Conservation (phyloP, 2,888 invertebrate genomes). For the Idaea dimidiata region DNA sequence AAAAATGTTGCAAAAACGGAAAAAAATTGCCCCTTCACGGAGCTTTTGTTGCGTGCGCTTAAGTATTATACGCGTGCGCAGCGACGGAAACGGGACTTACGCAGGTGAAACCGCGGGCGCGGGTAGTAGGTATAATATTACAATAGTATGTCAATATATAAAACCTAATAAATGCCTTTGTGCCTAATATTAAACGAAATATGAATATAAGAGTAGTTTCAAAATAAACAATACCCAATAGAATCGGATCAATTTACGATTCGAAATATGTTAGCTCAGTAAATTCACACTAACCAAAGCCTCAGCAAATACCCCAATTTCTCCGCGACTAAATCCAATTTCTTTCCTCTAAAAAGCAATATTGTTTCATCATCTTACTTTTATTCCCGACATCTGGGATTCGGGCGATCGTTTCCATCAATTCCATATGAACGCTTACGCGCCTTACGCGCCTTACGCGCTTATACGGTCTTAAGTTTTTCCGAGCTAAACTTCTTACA, state of each 20-base stretch:
- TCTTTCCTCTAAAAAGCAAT: constrained; percentile 11
- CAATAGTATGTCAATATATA: too few species aligned
- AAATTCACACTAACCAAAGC: constrained; percentile 1
- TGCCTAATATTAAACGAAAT: neutral
- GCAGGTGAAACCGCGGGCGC: too few species aligned
- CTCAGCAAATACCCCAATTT: constrained; percentile 23
- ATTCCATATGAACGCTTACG: constrained; percentile 29
- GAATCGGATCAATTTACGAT: neutral
- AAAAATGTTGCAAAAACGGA: too few species aligned
- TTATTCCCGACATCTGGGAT: constrained; percentile 30
- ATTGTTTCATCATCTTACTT: constrained; percentile 32
- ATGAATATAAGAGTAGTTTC: neutral
- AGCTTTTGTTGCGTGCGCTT: too few species aligned
- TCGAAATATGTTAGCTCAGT: neutral
- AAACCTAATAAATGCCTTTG: neutral
- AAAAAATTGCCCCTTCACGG: too few species aligned
- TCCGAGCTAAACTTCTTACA: neutral
- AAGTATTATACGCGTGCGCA: too few species aligned
- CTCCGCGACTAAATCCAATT: constrained; percentile 23
- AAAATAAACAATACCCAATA: neutral
- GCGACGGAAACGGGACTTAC: too few species aligned
- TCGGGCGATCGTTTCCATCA: constrained; percentile 30
- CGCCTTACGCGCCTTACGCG: constrained; percentile 12
- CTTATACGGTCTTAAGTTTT: neutral
- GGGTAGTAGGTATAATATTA: too few species aligned